Conservation (phyloP, 2,113 vertebrate genomes). For the Uropsilus gracilis region DNA sequence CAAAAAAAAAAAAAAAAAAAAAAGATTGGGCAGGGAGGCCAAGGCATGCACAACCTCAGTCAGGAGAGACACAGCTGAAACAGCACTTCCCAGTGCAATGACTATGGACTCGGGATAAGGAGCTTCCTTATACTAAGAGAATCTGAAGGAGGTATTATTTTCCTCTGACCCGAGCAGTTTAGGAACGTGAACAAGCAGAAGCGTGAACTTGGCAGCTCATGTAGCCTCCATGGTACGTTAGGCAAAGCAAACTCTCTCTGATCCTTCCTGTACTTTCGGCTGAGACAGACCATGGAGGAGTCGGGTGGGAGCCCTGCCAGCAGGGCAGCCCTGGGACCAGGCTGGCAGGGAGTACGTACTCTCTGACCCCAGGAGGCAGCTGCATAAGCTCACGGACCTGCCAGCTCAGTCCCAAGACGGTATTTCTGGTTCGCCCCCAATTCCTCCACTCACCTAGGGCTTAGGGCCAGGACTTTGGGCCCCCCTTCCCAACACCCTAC, state of each 20-base stretch:
- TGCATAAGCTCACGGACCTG: constrained; percentile 29
- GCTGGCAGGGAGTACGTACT: background rate
- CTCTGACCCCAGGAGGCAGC: constrained; percentile 58
- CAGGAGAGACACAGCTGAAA: background rate
- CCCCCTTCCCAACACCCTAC: background rate
- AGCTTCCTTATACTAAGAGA: background rate
- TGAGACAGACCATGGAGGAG: constrained; percentile 23
- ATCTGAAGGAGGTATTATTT: background rate
- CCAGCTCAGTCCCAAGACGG: background rate
- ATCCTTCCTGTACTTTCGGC: background rate
- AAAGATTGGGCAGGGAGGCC: background rate
- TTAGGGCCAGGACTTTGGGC: background rate
- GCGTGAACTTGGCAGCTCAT: background rate
- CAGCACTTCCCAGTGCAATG: background rate
- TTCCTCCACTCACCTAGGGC: constrained; percentile 21
- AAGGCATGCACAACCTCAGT: background rate
- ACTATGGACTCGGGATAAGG: background rate
- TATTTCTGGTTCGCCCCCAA: constrained; percentile 6
- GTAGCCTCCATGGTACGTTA: background rate
- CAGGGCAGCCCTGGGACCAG: constrained; percentile 44
- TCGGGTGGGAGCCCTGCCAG: background rate
- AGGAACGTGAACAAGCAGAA: constrained; percentile 20
- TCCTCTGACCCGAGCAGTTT: background rate
- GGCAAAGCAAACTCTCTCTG: background rate
- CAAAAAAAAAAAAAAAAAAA: no score